Percentiles rank a stretch among this genome's conserved stretches.
phyloP scores from a whole-genome alignment of 2,797 vertebrate species.

The Hipposideros larvatus region DNA sequence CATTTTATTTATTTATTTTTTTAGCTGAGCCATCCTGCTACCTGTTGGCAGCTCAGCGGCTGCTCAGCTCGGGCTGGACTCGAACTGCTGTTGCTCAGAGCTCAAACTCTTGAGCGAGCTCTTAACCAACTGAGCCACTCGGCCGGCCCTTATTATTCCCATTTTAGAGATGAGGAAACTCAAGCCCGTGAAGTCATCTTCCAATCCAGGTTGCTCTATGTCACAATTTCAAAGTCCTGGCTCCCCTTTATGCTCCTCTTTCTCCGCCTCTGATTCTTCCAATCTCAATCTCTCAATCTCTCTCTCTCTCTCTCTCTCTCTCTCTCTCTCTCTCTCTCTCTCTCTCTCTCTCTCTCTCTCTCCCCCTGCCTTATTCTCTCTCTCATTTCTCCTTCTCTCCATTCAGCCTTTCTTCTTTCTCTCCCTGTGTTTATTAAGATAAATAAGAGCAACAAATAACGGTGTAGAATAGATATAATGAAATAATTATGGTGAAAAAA shows the following conservation, averaged over 20 bases:
- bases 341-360: no score
- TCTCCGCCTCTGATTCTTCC: not conserved
- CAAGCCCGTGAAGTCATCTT: not conserved
- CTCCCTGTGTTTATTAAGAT: not conserved
- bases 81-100: no score
- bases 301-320: no score
- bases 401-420: not conserved
- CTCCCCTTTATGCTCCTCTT: not conserved
- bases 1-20: no score
- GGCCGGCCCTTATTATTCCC: not conserved
- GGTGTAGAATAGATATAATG: not conserved
- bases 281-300: no score
- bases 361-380: not conserved
- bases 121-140: no score
- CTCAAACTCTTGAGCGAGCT: no score
- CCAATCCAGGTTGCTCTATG: not conserved
- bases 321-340: not conserved
- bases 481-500: not conserved
- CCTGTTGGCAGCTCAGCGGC: no score
- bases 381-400: not conserved
- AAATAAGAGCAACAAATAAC: not conserved
- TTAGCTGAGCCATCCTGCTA: no score
- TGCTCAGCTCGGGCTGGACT: no score
- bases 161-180: constrained; percentile 24
- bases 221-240: not conserved